These are phyloP conservation scores for Copsychus sechellarum DNA, from an alignment of 2,113 vertebrate genomes.

Conservation along the genomic window DNA sequence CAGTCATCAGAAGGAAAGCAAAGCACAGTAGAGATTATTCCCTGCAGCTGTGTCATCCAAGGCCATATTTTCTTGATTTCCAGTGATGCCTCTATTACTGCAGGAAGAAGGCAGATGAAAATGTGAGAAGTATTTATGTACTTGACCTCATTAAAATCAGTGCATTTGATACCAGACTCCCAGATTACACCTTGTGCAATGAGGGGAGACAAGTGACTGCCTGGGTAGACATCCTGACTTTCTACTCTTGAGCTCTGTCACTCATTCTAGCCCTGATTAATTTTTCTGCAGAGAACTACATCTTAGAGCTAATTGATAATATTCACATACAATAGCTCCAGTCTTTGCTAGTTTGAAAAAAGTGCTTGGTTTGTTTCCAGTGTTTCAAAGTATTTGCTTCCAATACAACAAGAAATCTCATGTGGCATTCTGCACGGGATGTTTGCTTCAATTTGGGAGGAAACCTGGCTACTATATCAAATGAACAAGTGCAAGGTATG, in stretches of 20 bases:
- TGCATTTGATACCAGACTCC: background rate
- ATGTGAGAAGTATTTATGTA: background rate
- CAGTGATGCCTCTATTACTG: background rate
- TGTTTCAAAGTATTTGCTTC: conserved; percentile 83
- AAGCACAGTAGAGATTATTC: background rate
- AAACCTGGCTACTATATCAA: conserved; percentile 83
- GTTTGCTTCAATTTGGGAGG: conserved; percentile 79
- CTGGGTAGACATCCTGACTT: background rate
- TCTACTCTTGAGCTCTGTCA: background rate
- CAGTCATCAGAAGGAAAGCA: background rate
- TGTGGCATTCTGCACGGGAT: conserved; percentile 79
- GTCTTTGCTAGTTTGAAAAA: background rate
- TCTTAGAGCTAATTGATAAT: background rate
- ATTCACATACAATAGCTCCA: background rate
- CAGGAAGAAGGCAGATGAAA: background rate
- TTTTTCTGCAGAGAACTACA: background rate
- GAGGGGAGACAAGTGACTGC: background rate
- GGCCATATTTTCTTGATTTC: background rate
- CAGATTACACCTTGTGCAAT: background rate
- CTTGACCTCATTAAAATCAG: background rate
- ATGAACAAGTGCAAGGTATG: conserved; percentile 85
- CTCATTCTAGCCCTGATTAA: background rate
- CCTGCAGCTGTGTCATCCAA: background rate
- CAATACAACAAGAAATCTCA: conserved; percentile 53
- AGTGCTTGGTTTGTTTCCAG: conserved; percentile 46